These are phyloP conservation scores for Dryocosmus kuriphilus DNA, from an alignment of 2,888 invertebrate genomes.

Conservation along the genomic window DNA sequence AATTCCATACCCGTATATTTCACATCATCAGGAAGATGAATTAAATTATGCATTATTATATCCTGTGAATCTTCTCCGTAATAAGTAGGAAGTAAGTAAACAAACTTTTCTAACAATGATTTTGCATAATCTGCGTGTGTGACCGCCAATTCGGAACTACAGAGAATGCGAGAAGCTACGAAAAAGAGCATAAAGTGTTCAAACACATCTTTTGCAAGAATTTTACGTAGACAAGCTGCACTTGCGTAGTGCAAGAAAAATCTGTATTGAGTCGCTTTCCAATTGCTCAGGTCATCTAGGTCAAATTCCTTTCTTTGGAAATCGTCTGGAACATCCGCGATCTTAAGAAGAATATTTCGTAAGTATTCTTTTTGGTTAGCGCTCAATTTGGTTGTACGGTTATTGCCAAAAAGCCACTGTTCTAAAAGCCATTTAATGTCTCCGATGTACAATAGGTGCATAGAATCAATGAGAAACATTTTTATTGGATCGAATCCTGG, in stretches of 20 bases:
- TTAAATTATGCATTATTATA: conserved; percentile 51
- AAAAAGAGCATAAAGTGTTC: conserved; percentile 53
- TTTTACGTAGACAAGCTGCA: conserved; percentile 46
- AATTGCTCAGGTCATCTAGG: conserved; percentile 41
- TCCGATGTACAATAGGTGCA: conserved; percentile 51
- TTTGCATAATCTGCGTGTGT: conserved; percentile 45
- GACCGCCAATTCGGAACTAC: conserved; percentile 42
- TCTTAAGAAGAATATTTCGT: conserved; percentile 22
- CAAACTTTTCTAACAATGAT: conserved; percentile 48
- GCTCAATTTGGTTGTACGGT: neutral
- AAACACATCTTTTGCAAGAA: conserved; percentile 48
- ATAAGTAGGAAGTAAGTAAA: conserved; percentile 51
- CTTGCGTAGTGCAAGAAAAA: conserved; percentile 45
- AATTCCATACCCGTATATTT: conserved; percentile 38
- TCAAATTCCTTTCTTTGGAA: conserved; percentile 58
- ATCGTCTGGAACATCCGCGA: conserved; percentile 45
- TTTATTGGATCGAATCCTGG: conserved; percentile 44
- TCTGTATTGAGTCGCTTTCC: conserved; percentile 56
- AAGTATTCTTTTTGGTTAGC: conserved; percentile 19
- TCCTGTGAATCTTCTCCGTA: conserved; percentile 53
- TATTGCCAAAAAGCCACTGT: neutral
- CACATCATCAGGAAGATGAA: conserved; percentile 52
- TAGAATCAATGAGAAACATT: conserved; percentile 44
- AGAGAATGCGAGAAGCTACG: conserved; percentile 50
- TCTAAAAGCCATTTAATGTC: conserved; percentile 43